phyloP scores from a whole-genome alignment of 2,797 vertebrate species.

The Malurus splendens region DNA sequence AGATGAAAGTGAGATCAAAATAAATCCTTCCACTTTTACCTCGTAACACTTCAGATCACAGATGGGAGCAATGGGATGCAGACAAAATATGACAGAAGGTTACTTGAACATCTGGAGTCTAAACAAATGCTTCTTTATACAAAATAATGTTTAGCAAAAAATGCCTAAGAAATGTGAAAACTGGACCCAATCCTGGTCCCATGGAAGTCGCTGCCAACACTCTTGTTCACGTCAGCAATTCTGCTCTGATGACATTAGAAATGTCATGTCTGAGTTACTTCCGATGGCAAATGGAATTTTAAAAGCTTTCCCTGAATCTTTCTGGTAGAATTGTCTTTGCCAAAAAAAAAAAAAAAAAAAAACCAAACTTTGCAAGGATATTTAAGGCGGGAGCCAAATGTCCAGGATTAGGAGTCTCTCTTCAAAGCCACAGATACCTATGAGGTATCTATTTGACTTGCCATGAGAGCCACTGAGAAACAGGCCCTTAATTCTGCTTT shows the following conservation, averaged over 20 bases:
- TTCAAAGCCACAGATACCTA: conserved; percentile 15
- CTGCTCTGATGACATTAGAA: conserved; percentile 27
- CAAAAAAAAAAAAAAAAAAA: neutral
- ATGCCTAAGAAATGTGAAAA: conserved; percentile 26
- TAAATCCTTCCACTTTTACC: conserved; percentile 40
- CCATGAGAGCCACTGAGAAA: neutral
- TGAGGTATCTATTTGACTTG: neutral
- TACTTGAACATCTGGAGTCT: conserved; percentile 47
- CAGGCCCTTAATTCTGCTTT: neutral
- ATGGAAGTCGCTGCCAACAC: neutral
- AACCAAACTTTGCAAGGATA: neutral
- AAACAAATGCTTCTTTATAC: conserved; percentile 53
- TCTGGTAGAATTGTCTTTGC: conserved; percentile 19
- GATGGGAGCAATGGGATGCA: conserved; percentile 28
- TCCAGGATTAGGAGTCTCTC: neutral
- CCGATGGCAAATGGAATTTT: conserved; percentile 3
- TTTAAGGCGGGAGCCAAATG: neutral
- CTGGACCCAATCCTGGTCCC: conserved; percentile 22
- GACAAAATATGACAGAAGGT: conserved; percentile 42
- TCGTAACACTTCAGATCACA: conserved; percentile 14
- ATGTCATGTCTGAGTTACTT: conserved; percentile 28
- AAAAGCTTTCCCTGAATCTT: conserved; percentile 8
- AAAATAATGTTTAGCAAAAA: neutral
- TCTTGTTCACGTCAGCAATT: conserved; percentile 3
- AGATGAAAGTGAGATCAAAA: conserved; percentile 40